Evolutionary conservation across 2,888 invertebrate species (phyloP), one percentile per base, ranked within the genome.

Genomic region (Eueremaeus valkanovi): DNA sequence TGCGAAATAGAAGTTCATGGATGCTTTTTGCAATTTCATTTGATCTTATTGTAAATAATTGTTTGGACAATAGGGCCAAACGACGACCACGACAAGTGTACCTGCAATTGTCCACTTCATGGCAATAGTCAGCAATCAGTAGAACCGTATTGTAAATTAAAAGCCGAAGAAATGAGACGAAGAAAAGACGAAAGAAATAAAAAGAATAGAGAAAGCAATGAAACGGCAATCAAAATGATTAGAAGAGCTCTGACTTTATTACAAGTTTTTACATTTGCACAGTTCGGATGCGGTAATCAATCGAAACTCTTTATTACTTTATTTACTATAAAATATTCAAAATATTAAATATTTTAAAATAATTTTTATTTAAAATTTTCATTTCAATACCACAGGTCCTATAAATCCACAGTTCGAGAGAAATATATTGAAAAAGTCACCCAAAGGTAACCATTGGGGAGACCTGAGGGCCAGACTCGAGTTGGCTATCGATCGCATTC

Each of bases 391-490:
- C 1, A 27, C 27, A 70, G 70, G 70, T 24, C 24, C 21, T 24
- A 45, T 70, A 1, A 70, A 70, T 45, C 78, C 45, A 76, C 85
- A 85, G 76, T 90, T 90, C 81, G 89, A 90, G 80, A 89, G 89
- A 81, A 93, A 91, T 83, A 89, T 91, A 75, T 87, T 92, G 72
- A 95, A 95, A 83, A 90, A 90, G 80, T 91, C 92, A 31, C 87
- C 89, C 78, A 90, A 90, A 82, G 89, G 91, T 40, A 92, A 95
- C 82, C 97, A 96, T 84, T 99, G 95, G 92, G 96, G 95, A 0
- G 98, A 99, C 84, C 85, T 97, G 75, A 87, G 98, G 79, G 98
- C 98, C 0, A 90, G 91, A 80, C 85, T 99, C 61, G 98, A 99
- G 85, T 87, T 96, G 83, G 91, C 95, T 0, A 89, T 95, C 73